These are phyloP conservation scores for Dicrurus megarhynchus DNA, from an alignment of 2,113 vertebrate species.

Conservation along the genomic window DNA sequence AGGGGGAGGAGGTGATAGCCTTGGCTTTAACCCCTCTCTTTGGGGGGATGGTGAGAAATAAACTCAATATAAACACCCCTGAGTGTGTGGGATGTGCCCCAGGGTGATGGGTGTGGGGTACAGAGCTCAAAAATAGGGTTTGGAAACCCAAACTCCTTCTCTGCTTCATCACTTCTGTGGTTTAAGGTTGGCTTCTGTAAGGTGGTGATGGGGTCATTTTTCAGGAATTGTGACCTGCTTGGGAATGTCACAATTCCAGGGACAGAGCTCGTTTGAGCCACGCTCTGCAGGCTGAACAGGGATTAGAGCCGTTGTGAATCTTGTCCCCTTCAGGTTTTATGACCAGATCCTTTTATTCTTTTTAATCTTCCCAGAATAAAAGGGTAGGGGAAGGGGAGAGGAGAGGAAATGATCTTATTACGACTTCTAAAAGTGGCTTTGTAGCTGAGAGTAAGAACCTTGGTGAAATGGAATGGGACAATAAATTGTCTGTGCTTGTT, in stretches of 20 bases:
- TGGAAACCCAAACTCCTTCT: neutral
- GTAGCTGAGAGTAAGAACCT: neutral
- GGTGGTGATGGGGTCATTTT: accelerated
- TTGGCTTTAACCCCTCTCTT: neutral
- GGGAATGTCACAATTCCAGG: neutral
- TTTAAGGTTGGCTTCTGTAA: neutral
- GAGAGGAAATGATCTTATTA: neutral
- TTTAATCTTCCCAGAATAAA: neutral
- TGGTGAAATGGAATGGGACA: neutral
- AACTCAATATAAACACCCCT: neutral
- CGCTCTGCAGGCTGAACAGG: neutral
- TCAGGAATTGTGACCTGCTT: neutral
- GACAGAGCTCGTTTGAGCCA: neutral
- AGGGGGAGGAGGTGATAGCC: neutral
- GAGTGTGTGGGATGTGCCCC: accelerated
- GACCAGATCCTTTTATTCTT: neutral
- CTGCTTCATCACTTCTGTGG: neutral
- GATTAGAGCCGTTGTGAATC: neutral
- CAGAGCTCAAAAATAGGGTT: neutral
- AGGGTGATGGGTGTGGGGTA: neutral
- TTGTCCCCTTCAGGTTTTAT: neutral
- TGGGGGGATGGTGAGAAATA: neutral
- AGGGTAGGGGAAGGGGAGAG: neutral
- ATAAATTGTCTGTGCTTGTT: constrained; percentile 4
- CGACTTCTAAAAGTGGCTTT: neutral